Base-by-base conservation (phyloP, 2,888 invertebrate genomes). In the Junonia oenone region DNA sequence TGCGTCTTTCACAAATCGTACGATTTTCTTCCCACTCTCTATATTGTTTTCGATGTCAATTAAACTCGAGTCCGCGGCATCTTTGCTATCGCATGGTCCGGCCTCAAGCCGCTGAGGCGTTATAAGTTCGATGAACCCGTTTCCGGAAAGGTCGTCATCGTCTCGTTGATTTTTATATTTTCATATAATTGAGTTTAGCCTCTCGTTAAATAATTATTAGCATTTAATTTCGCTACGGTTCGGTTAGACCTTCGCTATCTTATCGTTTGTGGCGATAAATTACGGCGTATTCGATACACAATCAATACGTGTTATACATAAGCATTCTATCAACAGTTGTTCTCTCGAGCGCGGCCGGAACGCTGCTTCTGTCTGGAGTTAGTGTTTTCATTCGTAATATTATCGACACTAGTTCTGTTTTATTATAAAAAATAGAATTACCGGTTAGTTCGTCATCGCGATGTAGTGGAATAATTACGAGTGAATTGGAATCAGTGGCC, bases 231-330 rank as follows among this genome's bases (percentile, higher is more conserved):
- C 38, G 49, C 55, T 49, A 59, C 40, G 55, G 55, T 27, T 60
- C 45, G 49, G 49, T 53, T 57, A 45, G 55, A 29, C 46, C 49
- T 47, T 49, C 37, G 48, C 68, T 85, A 87, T 86, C 84, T 87
- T 86, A 88, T 88, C 88, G 68, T 58, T 29, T 27, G 70, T 69
- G 59, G 72, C 82, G 88, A 87, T 88, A 87, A 87, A 85, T 87
- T 83, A 75, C 75, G 68, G 69, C 72, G 75, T 68, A 74, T 76
- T 82, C 83, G 83, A 87, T 85, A 80, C 72, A 81, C 80, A 78
- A 80, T 85, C 86, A 78, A 88, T 85, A 77, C 72, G 69, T 62
- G 68, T 63, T 76, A 72, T 75, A 72, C 73, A 71, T 72, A 69
- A 68, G 67, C 68, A 71, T 76, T 75, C 75, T 74, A 74, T 76